These are phyloP conservation scores for Speoplatyrhinus poulsoni DNA, from an alignment of 2,113 vertebrate species.

Conservation along the genomic window DNA sequence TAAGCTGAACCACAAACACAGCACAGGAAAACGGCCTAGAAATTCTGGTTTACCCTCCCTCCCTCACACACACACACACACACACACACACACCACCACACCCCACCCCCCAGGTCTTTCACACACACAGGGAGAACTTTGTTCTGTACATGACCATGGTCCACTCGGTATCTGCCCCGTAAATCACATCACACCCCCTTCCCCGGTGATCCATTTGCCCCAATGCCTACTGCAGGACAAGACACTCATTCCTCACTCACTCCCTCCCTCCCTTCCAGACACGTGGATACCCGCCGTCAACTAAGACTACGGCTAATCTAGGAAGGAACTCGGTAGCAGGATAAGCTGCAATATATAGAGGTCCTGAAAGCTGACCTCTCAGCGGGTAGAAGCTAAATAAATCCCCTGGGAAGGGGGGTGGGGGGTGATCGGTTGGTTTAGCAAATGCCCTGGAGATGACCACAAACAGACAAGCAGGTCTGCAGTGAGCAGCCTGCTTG, in stretches of 20 bases:
- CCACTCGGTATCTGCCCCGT: not conserved
- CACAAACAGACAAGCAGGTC: not conserved
- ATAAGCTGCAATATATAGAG: slow-evolving; percentile 20
- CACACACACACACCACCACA: slow-evolving; percentile 6
- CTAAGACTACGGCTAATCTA: slow-evolving; percentile 43
- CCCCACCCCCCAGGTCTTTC: not conserved
- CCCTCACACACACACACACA: no score
- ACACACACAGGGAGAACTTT: slow-evolving; percentile 15
- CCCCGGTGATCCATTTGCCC: no score
- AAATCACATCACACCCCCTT: not conserved
- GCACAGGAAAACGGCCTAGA: slow-evolving; percentile 1
- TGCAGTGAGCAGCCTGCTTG: not conserved
- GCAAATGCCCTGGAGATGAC: not conserved
- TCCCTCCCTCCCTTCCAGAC: slow-evolving; percentile 6
- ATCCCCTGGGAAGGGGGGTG: not conserved
- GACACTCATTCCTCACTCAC: not conserved
- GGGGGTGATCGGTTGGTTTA: not conserved
- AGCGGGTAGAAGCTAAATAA: not conserved
- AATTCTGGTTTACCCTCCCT: slow-evolving; percentile 11
- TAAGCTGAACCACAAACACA: slow-evolving; percentile 15
- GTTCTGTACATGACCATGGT: slow-evolving; percentile 6
- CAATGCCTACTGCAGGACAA: no score
- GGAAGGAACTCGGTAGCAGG: slow-evolving; percentile 30
- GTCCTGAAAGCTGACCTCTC: slow-evolving; percentile 25
- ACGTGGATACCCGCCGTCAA: slow-evolving; percentile 26